Percentiles rank a stretch among this genome's conserved stretches.
phyloP scores from a whole-genome alignment of 2,113 vertebrate species.

The Capreolus pygargus region DNA sequence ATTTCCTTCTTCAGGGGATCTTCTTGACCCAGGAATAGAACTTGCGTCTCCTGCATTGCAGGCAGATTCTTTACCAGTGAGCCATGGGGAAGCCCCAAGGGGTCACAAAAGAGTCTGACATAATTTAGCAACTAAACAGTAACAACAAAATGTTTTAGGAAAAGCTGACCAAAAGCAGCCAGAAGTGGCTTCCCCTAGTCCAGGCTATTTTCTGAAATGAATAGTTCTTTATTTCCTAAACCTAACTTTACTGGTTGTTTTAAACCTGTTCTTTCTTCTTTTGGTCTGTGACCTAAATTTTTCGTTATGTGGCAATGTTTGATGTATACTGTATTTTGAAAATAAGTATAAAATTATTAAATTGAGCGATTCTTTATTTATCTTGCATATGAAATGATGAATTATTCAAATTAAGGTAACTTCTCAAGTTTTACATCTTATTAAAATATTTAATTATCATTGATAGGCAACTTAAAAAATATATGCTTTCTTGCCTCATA shows the following conservation, averaged over 20 bases:
- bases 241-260: neutral
- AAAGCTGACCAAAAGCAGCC: neutral
- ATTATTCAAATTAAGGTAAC: neutral
- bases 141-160: neutral
- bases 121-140: neutral
- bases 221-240: neutral
- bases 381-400: neutral
- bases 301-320: neutral
- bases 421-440: neutral
- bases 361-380: neutral
- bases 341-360: neutral
- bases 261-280: neutral
- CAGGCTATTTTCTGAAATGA: neutral
- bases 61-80: neutral
- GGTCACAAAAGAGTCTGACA: neutral
- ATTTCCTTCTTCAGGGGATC: neutral
- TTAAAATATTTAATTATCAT: neutral
- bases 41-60: neutral
- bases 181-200: neutral
- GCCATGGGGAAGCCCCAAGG: neutral
- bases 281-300: neutral
- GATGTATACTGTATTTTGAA: slow-evolving; percentile 1
- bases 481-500: neutral
- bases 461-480: neutral
- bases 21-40: neutral